Evolutionary conservation across 1,140 invertebrate genomes (phyloP), one percentile per base, ranked within the genome.

Genomic region (Penaeus vannamei): DNA sequence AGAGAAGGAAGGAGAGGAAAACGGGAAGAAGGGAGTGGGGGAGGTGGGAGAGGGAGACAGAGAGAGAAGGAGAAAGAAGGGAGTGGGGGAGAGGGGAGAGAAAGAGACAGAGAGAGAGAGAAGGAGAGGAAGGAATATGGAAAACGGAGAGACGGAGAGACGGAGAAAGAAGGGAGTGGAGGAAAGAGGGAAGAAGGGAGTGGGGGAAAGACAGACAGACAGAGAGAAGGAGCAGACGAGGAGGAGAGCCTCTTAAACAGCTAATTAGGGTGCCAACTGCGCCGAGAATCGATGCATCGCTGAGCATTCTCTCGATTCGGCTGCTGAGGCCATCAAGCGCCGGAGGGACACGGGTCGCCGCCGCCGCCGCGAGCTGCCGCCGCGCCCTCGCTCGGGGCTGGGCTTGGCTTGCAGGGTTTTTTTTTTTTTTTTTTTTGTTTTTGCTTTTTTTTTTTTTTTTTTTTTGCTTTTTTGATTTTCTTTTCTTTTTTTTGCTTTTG

Each of bases 221-320:
- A 69, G 66, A 69, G 66, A 69, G 66, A 69, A 29, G 29, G 66
- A 69, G 66, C n/a, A 29, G 29, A 29, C n/a, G 72, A 22, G 72
- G 42, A n/a, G 42, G 72, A 29, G 72, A 22, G 26, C 26, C 72
- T 76, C 20, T 36, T 76, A 36, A 32, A 32, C 32, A 76, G 19
- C 29, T 36, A 76, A 36, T 76, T 76, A 36, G 17, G 3, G 19
- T 10, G 2, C 72, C 42, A 22, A 19, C 72, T 76, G 72, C n/a
- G 72, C n/a, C 17, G 22, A 26, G 29, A 29, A 32, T 32, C 42
- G 72, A 32, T 36, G 72, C 72, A 29, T 76, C 53, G 10, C 53
- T 53, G 14, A 53, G 14, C 53, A 53, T 53, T 53, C 53, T 53
- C 53, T 53, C 14, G 53, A 53, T 53, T 53, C 53, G 53, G 53